Percentiles rank a stretch among this genome's conserved stretches.
Evolutionary conservation across 2,888 invertebrate species (phyloP).

Genomic region (Caradrina kadenii): DNA sequence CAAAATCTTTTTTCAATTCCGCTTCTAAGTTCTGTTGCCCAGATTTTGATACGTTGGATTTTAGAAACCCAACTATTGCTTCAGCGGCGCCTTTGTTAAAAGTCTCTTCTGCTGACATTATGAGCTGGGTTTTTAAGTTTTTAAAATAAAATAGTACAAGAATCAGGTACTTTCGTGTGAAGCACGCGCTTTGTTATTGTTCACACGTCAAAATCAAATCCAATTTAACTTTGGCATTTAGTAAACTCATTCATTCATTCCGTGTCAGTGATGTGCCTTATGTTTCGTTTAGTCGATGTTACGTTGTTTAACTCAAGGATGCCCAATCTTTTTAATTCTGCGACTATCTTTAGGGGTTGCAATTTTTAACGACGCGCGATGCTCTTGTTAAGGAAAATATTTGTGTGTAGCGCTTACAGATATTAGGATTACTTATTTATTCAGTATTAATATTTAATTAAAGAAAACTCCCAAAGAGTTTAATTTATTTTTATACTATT

Average conservation of each 20-base stretch:
- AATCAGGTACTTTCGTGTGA: background rate
- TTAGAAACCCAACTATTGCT: slow-evolving; percentile 81
- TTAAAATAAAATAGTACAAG: background rate
- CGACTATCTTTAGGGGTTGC: no score
- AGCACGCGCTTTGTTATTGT: background rate
- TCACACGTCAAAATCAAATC: background rate
- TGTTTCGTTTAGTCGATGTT: slow-evolving; percentile 17
- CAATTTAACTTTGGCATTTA: background rate
- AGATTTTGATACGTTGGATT: slow-evolving; percentile 77
- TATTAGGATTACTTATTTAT: no score
- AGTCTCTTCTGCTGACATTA: slow-evolving; percentile 70
- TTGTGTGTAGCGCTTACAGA: no score
- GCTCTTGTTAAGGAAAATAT: no score
- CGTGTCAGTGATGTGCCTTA: background rate
- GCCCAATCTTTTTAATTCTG: no score
- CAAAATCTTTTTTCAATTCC: slow-evolving; percentile 84
- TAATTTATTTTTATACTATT: no score
- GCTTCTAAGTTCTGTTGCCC: slow-evolving; percentile 76
- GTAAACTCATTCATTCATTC: background rate
- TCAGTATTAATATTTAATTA: no score
- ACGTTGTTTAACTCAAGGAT: no score
- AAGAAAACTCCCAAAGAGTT: no score
- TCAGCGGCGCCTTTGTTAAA: slow-evolving; percentile 69
- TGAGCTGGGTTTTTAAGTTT: slow-evolving; percentile 1
- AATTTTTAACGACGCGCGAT: no score